Percentiles rank a stretch among this genome's conserved stretches.
phyloP scores from a whole-genome alignment of 1,140 invertebrate genomes.

The Aphaenogaster floridana region DNA sequence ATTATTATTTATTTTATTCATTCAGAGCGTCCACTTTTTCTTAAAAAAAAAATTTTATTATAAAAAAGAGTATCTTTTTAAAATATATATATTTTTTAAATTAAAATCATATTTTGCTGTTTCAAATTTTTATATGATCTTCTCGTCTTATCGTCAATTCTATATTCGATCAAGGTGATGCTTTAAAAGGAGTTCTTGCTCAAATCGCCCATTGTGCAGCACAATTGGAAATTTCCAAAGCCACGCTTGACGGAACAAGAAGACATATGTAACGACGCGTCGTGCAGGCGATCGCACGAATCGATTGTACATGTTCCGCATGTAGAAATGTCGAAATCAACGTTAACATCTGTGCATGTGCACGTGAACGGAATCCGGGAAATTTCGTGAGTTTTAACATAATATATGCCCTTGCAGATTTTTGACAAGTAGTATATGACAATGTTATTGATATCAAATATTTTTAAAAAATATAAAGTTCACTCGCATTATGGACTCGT shows the following conservation, averaged over 20 bases:
- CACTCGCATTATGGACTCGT: no score
- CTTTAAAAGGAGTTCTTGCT: not conserved
- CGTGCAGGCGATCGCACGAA: slow-evolving; percentile 29
- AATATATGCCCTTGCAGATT: not conserved
- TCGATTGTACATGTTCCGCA: slow-evolving; percentile 69
- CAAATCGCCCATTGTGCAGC: not conserved
- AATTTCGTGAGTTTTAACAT: not conserved
- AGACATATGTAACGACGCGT: slow-evolving; percentile 21
- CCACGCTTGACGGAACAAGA: not conserved
- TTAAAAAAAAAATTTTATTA: not conserved
- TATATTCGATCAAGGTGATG: not conserved
- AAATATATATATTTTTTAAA: not conserved
- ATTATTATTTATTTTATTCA: not conserved
- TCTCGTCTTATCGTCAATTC: not conserved
- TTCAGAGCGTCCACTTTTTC: not conserved
- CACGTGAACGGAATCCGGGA: slow-evolving; percentile 70
- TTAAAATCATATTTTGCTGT: not conserved
- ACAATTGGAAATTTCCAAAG: slow-evolving; percentile 26
- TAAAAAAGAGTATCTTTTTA: not conserved
- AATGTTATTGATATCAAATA: no score
- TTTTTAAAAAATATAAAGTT: no score
- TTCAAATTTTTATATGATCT: not conserved
- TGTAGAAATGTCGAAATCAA: slow-evolving; percentile 72
- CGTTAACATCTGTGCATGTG: slow-evolving; percentile 74
- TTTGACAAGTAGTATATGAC: no score